These are phyloP conservation scores for Drosophila nr. perissopoda DNA, from an alignment of 2,888 invertebrate genomes.

Conservation along the genomic window DNA sequence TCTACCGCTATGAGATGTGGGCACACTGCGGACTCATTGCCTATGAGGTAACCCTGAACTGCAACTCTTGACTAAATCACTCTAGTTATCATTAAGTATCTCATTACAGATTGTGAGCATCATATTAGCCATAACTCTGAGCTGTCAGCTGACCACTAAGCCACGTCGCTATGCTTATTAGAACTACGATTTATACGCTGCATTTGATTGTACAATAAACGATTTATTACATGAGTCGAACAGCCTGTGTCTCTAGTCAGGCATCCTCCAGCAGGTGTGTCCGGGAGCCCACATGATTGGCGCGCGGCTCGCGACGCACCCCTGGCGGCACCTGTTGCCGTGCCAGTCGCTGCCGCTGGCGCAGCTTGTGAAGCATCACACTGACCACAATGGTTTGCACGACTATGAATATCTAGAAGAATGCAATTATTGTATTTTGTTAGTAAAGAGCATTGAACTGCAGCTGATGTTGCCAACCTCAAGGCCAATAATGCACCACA, in stretches of 20 bases:
- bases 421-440: conserved; percentile 9
- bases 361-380: conserved; percentile 58
- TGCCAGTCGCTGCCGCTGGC: conserved; percentile 47
- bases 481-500: conserved; percentile 76
- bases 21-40: conserved; percentile 70
- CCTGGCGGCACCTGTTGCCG: conserved; percentile 59
- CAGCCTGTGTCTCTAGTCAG: conserved; percentile 16
- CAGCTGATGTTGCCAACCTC: conserved; percentile 54
- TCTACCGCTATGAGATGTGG: conserved; percentile 75
- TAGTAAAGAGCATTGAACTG: conserved; percentile 34
- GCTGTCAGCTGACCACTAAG: conserved; percentile 76
- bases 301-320: conserved; percentile 61
- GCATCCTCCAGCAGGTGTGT: conserved; percentile 61
- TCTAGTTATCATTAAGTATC: neutral
- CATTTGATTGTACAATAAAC: conserved; percentile 49
- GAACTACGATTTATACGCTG: conserved; percentile 30
- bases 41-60: conserved; percentile 65
- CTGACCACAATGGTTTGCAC: conserved; percentile 61
- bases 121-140: conserved; percentile 65
- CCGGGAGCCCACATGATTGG: conserved; percentile 74
- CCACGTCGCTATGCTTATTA: conserved; percentile 76
- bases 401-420: conserved; percentile 58
- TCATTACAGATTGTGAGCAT: conserved; percentile 69
- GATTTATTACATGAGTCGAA: conserved; percentile 27
- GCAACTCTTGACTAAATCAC: neutral